Base-by-base conservation (phyloP, 2,888 invertebrate species). In the Hartigia nigra region DNA sequence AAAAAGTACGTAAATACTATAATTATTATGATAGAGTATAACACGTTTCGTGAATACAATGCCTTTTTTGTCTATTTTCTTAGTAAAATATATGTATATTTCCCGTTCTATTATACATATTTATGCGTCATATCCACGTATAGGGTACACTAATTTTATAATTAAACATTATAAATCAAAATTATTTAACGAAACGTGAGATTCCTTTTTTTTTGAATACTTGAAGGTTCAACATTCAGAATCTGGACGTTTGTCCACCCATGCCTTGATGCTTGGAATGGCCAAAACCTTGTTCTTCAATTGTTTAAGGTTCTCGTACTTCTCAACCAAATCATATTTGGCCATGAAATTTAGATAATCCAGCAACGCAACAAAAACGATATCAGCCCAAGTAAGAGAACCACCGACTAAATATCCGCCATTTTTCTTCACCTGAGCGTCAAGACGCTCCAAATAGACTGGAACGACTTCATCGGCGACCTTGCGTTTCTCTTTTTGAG, bases 201-300 rank as follows among this genome's bases (percentile, higher is more conserved):
- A 55, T 55, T n/a, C n/a, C n/a, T n/a, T n/a, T n/a, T 55, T 5
- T 55, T 14, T 23, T 55, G 12, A 39, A 14, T 4, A 39, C 1
- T 39, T 39, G 14, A 77, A 35, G 31, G 23, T 81, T 92, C 92
- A 94, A 82, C 91, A 92, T 79, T 93, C 93, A 75, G 93, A 92
- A 77, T 92, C 91, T 35, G 95, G 95, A 81, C 95, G 93, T 82
- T 94, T 94, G 78, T 93, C 94, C 74, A 95, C 91, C 95, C 95
- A 95, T 32, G 92, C 92, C 88, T 95, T 95, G 85, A 95, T 94
- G 32, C 92, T 91, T 3, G 95, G 94, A 76, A 94, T 83, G 9
- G 90, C 91, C 12, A 93, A 89, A n/a, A 95, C 93, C 81, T 93
- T 93, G 3, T 93, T 92, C 32, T 92, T 92, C 36, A 95, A 92